Evolutionary conservation across 2,797 vertebrate genomes (phyloP), one percentile per base, ranked within the genome.

Genomic region (Melanogrammus aeglefinus): DNA sequence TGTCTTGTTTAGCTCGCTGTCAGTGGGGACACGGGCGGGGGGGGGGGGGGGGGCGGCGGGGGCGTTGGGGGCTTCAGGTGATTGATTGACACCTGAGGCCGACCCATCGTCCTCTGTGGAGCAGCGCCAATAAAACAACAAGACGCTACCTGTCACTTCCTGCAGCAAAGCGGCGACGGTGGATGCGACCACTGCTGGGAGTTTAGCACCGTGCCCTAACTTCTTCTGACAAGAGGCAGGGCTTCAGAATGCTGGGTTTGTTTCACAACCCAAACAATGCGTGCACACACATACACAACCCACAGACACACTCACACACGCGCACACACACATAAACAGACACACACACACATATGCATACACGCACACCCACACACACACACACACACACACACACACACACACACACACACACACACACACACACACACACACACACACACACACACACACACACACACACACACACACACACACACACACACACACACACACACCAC

Each of bases 121-220:
- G 70, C 74, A n/a, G 44, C 78, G 63, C 82, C 83, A 87, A 90
- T 89, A 90, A 90, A 90, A 88, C 90, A 87, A 83, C 82, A 80
- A 86, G 81, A 87, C 38, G 78, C 77, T 83, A 73, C 36, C 75
- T 85, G 84, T 88, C 86, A 82, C 81, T 79, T 73, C 74, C 72
- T 77, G 72, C 78, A 82, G 84, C 82, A 74, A 79, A 80, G 24
- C 27, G 71, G 6, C 63, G 16, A 75, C 69, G 81, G 77, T n/a
- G 78, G 80, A 78, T 18, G 29, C 14, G 7, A 73, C 81, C 76
- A 24, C 14, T 8, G 75, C 81, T 77, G 16, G 81, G 78, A 31
- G 2, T 29, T 77, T 35, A 77, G 51, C 74, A 44, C 76, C 4
- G 1, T 66, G 39, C 35, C n/a, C 80, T 88, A 87, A 89, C 80